phyloP scores from a whole-genome alignment of 2,797 vertebrate genomes.

The Lacerta viridis region DNA sequence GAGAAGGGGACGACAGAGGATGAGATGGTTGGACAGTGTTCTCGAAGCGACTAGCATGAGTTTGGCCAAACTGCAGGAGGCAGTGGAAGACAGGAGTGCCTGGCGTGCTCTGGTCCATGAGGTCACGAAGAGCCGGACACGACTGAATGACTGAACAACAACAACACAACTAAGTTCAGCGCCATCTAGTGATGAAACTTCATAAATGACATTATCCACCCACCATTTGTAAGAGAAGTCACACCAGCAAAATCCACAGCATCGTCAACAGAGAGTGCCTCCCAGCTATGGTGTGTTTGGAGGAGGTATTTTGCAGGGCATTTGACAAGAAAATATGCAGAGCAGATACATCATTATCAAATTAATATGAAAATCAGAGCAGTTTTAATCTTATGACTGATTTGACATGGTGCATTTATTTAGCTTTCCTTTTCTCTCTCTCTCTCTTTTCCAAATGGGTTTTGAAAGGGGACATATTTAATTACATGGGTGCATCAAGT shows the following conservation, averaged over 20 bases:
- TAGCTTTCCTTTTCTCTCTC: background rate
- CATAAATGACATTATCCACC: background rate
- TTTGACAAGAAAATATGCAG: background rate
- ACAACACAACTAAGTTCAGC: too few species aligned
- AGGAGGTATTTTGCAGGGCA: background rate
- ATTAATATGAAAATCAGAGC: slow-evolving; percentile 33
- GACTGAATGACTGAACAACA: too few species aligned
- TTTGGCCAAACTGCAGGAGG: too few species aligned
- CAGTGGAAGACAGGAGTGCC: too few species aligned
- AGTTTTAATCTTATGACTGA: slow-evolving; percentile 36
- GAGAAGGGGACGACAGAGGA: too few species aligned
- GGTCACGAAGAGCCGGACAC: too few species aligned
- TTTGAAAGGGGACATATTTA: slow-evolving; percentile 45
- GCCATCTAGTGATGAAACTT: too few species aligned
- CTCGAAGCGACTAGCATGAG: too few species aligned
- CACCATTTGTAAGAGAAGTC: background rate
- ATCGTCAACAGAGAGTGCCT: background rate
- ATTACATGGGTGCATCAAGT: slow-evolving; percentile 42
- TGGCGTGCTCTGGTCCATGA: too few species aligned
- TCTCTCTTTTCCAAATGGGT: slow-evolving; percentile 38
- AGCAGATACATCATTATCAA: slow-evolving; percentile 49
- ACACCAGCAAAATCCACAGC: background rate
- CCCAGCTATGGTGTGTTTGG: background rate
- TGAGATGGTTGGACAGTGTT: too few species aligned
- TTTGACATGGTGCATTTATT: slow-evolving; percentile 38